Conservation (phyloP, 2,888 invertebrate genomes). For the Drosophila gaucha region DNA sequence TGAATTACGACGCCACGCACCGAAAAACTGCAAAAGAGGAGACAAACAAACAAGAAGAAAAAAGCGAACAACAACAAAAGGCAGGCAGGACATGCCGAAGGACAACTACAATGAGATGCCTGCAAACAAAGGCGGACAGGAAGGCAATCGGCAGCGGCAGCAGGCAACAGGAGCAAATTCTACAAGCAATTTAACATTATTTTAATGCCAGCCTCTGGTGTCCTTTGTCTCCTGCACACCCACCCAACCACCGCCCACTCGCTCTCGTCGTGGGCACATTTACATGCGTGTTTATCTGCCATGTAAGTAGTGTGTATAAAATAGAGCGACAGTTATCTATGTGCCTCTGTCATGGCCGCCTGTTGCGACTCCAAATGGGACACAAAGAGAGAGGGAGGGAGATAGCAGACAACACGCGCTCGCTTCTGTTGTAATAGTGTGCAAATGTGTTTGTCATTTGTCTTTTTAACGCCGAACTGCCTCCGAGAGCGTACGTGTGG, state of each 20-base stretch:
- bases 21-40: conserved; percentile 44
- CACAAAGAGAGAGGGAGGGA: conserved; percentile 7
- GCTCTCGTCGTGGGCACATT: conserved; percentile 37
- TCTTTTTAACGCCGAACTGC: conserved; percentile 70
- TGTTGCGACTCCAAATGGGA: conserved; percentile 51
- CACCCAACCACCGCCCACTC: neutral
- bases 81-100: conserved; percentile 57
- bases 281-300: conserved; percentile 71
- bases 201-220: conserved; percentile 61
- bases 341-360: conserved; percentile 64
- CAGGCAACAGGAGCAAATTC: conserved; percentile 56
- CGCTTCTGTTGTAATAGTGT: conserved; percentile 66
- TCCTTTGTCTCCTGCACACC: conserved; percentile 54
- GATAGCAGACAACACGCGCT: conserved; percentile 28
- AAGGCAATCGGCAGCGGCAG: conserved; percentile 17
- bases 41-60: conserved; percentile 10
- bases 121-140: conserved; percentile 50
- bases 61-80: conserved; percentile 31
- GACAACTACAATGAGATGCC: conserved; percentile 61
- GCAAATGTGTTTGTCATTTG: conserved; percentile 75
- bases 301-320: conserved; percentile 73
- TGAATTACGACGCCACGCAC: conserved; percentile 65
- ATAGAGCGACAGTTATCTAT: conserved; percentile 70
- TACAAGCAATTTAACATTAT: conserved; percentile 71
- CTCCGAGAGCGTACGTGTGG: conserved; percentile 49